Base-by-base conservation (phyloP, 1,140 invertebrate species). In the Hermetia illucens region DNA sequence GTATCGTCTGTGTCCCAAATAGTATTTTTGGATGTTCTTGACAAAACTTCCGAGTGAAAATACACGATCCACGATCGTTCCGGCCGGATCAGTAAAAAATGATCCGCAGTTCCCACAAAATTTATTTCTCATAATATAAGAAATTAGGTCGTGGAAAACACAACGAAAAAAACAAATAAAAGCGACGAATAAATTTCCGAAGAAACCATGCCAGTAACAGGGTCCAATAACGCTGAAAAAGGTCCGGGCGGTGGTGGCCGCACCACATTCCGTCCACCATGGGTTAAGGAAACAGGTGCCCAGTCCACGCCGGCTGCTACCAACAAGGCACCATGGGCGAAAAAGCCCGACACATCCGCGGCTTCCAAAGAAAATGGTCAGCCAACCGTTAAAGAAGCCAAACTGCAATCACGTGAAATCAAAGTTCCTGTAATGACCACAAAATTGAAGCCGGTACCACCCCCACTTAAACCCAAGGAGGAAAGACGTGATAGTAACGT, bases 251-350 rank as follows among this genome's bases (percentile, higher is more conserved):
- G 54, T 59, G 55, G 47, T 42, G 50, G 67, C 45, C 68, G 75
- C 43, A 74, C 72, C 34, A 79, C 75, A 40, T 82, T 82, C 52
- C 69, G 81, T 36, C 81, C 81, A 10, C 82, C 82, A 8, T 86
- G 82, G 82, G 80, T 85, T 12, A 83, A 82, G 53, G 79, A 82
- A 42, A 79, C 77, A 42, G 64, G 58, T 20, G 45, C 55, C 41
- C 13, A 36, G 27, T 63, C 72, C 1, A 62, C 48, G 13, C 63
- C 66, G 10, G 45, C 71, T 19, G 66, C 68, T 2, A 66, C 66
- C 57, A 70, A 66, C 3, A 40, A 61, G n/a, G 64, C 73, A 20
- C 69, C 78, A 2, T 82, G 79, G 79, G 67, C 71, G 15, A 64
- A 50, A 42, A 56, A 54, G 40, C 47, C 47, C 25, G 38, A 16